phyloP scores from a whole-genome alignment of 1,140 invertebrate genomes.

The Conus ventricosus region DNA sequence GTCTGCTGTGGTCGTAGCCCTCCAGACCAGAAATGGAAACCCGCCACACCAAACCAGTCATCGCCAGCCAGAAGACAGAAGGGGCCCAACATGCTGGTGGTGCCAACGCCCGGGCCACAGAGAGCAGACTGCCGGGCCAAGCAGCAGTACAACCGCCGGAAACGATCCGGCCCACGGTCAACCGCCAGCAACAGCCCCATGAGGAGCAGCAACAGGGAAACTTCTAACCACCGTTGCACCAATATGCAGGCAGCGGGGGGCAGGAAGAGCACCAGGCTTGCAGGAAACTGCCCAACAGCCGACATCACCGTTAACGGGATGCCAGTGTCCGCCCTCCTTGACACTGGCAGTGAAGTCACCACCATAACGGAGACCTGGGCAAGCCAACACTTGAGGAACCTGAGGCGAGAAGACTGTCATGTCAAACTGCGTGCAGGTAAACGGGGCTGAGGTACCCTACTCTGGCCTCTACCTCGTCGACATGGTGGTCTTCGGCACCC shows the following conservation, averaged over 20 bases:
- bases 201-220: background rate
- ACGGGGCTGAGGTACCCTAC: background rate
- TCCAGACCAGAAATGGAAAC: too few relatives aligned
- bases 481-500: too few relatives aligned
- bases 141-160: background rate
- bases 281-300: background rate
- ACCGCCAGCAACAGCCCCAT: background rate
- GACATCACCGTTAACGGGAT: background rate
- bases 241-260: background rate
- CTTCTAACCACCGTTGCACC: background rate
- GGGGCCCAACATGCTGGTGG: background rate
- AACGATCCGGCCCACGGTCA: background rate
- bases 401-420: background rate
- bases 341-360: conserved; percentile 19
- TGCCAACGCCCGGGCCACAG: background rate
- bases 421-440: background rate
- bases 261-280: background rate
- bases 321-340: background rate
- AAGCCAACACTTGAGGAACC: background rate
- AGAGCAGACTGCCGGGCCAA: background rate
- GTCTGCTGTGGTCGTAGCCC: too few relatives aligned
- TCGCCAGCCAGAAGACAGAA: background rate
- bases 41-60: background rate
- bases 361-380: background rate
- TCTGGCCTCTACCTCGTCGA: background rate